Base-by-base conservation (phyloP, 2,113 vertebrate species). In the Albula goreensis region DNA sequence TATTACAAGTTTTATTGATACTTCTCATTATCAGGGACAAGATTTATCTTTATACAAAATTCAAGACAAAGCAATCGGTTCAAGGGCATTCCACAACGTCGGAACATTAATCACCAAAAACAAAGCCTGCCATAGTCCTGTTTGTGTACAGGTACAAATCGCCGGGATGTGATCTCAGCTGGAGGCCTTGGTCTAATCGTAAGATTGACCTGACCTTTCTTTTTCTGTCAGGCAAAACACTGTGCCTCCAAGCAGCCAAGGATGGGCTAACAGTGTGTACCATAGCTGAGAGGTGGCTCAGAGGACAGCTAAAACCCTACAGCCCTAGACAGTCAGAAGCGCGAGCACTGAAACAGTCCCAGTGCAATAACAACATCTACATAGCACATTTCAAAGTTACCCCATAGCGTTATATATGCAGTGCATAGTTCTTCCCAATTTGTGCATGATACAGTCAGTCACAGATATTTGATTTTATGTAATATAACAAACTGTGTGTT, bases 131-230 rank as follows among this genome's bases (percentile, higher is more conserved):
- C 9, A 7, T 31, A 78, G 78, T 15, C 78, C 31, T 48, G 25
- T 15, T 79, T 79, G 78, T 79, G 78, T 50, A 49, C 70, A 25
- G 22, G 70, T 74, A 74, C 60, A 74, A 70, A n/a, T 48, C 22
- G 22, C 50, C 50, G 22, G 13, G 15, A 51, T 25, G 19, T 22
- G n/a, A 10, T 25, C 52, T 56, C n/a, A 31, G 22, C 12, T 15
- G 51, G 51, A 50, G n/a, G 48, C 49, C 51, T n/a, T 48, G 5
- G 52, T 82, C 81, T 82, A 82, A 82, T 82, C 53, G n/a, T 6
- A 11, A 82, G 81, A 74, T 48, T 22, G 60, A 66, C 82, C 57
- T 56, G 80, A 52, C 53, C 50, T 83, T 66, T 74, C 82, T 63
- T 74, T 74, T 48, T 70, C 57, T 50, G 19, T 50, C 41, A 17